Evolutionary conservation across 2,797 vertebrate genomes (phyloP), one percentile per base, ranked within the genome.

Genomic region (Tragelaphus oryx): DNA sequence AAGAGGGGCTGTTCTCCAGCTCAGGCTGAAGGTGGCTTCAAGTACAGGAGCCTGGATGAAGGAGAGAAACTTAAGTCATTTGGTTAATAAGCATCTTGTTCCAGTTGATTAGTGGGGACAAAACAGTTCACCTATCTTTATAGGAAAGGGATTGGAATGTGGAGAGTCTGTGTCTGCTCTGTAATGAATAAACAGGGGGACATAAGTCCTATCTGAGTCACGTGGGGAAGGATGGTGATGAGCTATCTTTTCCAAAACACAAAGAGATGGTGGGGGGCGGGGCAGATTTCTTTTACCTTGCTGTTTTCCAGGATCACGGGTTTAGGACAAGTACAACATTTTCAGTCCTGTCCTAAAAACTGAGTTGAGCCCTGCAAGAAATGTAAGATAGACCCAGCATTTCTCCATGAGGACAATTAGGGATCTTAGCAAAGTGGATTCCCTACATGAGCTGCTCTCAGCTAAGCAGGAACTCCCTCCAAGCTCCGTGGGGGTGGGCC

Each of bases 261-360:
- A 30, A 26, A 76, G 28, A 22, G 9, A 18, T 12, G 1, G 13
- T 5, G 17, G 9, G 0, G 13, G 4, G 28, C 0, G 5, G 24
- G n/a, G 28, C 28, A 0, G 33, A 33, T 60, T 55, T 86, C 74
- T 88, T 79, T 50, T n/a, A 79, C 13, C 7, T 26, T 4, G 1
- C 65, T n/a, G 5, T 41, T 59, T 74, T 65, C 24, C 12, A 17
- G 84, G 17, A 18, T 44, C 41, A 41, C 22, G 24, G 78, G 52
- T 30, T 24, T 46, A 57, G 62, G 28, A 76, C 44, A 86, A 88
- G 82, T 41, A 74, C 81, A 76, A 16, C 26, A 11, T 9, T 2
- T 46, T 24, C 62, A 17, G 3, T 20, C 26, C 18, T 13, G 8
- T 13, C 30, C 28, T 50, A 76, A 41, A 82, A 50, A 75, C n/a